Evolutionary conservation across 2,888 invertebrate species (phyloP), one percentile per base, ranked within the genome.

Genomic region (Esperia sulphurella): DNA sequence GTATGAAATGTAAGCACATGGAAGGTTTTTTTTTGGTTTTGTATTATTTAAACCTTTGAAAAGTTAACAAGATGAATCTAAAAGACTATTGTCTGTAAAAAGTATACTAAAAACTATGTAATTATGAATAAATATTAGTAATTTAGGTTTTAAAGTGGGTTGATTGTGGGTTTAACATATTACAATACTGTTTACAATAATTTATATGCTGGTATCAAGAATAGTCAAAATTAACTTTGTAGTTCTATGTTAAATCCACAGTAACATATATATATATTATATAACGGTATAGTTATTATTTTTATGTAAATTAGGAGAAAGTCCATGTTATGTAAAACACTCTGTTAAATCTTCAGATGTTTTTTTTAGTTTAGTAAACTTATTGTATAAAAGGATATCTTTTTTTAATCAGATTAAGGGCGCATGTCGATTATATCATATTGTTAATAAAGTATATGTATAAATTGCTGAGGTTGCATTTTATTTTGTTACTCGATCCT

Each of bases 391-490:
- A 82, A 75, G 65, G 54, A 68, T 76, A 74, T 77, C 72, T 73
- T 80, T 79, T 79, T 80, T 79, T 76, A 79, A 73, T 73, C 82
- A 82, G 79, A 81, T 81, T 82, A 86, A 79, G 79, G 75, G 71
- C 76, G 83, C 80, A 83, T 83, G 82, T 83, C 79, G 79, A 83
- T 82, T 84, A 87, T 87, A 89, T 86, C 80, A 84, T 86, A 88
- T 83, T 87, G 88, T 88, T 88, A 87, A 83, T 85, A 85, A 86
- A 87, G 84, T 88, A 83, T 87, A 87, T 86, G 83, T 87, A 87
- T 87, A 87, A 87, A 87, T 84, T 82, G 83, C 78, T 74, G 71
- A 71, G 53, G 48, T 54, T 35, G 55, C 45, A 60, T 68, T 68
- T 75, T 73, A 70, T 68, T 68, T 71, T 64, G 33, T 43, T 6